Evolutionary conservation across 2,797 vertebrate genomes (phyloP).

Genomic region (Lacerta bilineata): DNA sequence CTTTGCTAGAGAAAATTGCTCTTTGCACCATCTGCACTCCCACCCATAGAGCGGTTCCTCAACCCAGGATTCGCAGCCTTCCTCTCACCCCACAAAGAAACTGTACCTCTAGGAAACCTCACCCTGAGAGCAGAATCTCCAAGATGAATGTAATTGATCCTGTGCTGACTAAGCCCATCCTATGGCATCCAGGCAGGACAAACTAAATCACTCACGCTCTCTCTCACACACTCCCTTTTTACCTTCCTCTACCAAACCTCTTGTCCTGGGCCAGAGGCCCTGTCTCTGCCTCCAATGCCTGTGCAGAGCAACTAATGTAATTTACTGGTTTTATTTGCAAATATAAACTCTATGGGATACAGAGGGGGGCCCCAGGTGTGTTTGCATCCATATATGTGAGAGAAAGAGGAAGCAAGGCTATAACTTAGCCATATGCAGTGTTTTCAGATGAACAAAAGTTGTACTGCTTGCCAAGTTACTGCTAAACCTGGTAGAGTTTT

Average conservation of each 20-base stretch:
- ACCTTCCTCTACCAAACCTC: constrained; percentile 11
- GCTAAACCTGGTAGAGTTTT: neutral
- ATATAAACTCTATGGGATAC: constrained; percentile 54
- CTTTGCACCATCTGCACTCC: constrained; percentile 10
- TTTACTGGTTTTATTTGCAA: constrained; percentile 58
- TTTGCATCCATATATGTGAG: constrained; percentile 5
- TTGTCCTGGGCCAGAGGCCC: neutral
- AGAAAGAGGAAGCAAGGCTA: neutral
- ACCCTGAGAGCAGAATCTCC: constrained; percentile 32
- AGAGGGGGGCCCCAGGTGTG: constrained; percentile 7
- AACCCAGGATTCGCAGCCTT: constrained; percentile 12
- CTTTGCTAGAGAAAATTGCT: neutral
- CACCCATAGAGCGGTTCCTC: constrained; percentile 11
- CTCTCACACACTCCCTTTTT: neutral
- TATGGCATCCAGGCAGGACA: constrained; percentile 28
- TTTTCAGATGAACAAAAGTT: neutral
- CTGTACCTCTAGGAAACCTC: constrained; percentile 29
- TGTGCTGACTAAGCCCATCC: constrained; percentile 30
- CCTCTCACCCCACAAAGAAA: neutral
- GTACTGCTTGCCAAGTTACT: too few species aligned
- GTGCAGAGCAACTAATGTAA: constrained; percentile 55
- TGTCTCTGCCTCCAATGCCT: constrained; percentile 44
- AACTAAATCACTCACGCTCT: constrained; percentile 3
- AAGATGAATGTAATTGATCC: constrained; percentile 47
- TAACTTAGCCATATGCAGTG: neutral